Conservation (phyloP, 2,113 vertebrate species). For the Arizona elegans region DNA sequence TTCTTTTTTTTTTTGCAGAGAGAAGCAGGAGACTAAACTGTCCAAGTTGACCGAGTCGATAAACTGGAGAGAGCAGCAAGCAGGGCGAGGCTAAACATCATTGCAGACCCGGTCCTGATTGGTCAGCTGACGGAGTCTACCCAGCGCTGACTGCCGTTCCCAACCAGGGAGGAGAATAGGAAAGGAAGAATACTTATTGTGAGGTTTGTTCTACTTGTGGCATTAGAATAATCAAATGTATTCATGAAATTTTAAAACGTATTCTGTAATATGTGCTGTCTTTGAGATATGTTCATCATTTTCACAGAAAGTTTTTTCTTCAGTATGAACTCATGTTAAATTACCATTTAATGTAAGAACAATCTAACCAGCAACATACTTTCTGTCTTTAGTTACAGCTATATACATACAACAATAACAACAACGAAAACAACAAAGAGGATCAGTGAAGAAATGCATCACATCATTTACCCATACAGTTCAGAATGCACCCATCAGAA, state of each 20-base stretch:
- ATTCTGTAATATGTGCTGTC: background rate
- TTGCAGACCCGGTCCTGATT: too few species aligned
- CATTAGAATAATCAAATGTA: background rate
- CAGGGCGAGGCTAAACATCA: too few species aligned
- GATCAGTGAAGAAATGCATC: constrained; percentile 1
- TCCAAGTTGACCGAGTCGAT: too few species aligned
- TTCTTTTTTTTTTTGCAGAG: too few species aligned
- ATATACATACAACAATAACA: background rate
- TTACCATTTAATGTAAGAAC: constrained; percentile 2
- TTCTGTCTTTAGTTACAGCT: background rate
- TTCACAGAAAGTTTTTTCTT: background rate
- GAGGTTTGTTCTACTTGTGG: background rate
- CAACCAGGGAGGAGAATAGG: background rate
- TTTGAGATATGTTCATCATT: background rate
- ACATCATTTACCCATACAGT: background rate
- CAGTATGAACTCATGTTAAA: constrained; percentile 1
- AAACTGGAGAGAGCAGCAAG: too few species aligned
- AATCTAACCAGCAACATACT: background rate
- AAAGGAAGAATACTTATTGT: background rate
- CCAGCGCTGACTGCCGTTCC: too few species aligned
- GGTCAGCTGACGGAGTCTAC: too few species aligned
- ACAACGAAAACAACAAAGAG: background rate
- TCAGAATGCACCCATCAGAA: constrained; percentile 3
- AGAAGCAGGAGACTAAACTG: too few species aligned
- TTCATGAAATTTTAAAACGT: background rate